Evolutionary conservation across 2,113 vertebrate species (phyloP).

Genomic region (Mus musculus): DNA sequence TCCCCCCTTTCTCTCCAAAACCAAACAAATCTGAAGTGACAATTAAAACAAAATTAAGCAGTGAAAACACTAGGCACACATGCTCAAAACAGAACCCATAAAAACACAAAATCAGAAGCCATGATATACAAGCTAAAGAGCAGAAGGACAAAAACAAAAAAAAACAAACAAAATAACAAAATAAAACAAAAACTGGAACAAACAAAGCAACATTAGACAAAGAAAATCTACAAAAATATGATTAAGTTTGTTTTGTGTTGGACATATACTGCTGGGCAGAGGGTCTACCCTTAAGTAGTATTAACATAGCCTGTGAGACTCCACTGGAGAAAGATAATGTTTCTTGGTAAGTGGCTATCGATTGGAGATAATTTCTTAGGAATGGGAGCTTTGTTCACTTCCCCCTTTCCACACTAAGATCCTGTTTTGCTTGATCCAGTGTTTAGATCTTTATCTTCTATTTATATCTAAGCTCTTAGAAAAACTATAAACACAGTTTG

Average conservation of each 20-base stretch:
- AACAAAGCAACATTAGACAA: background rate
- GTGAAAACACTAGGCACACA: background rate
- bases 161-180: background rate
- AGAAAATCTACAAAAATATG: background rate
- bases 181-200: background rate
- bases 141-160: background rate
- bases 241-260: background rate
- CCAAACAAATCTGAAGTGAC: background rate
- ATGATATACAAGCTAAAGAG: background rate
- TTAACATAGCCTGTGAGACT: too few relatives aligned
- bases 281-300: background rate
- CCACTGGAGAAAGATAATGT: background rate
- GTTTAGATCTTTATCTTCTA: background rate
- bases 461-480: constrained; percentile 44
- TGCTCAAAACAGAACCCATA: background rate
- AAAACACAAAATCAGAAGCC: background rate
- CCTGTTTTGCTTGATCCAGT: background rate
- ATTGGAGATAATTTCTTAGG: background rate
- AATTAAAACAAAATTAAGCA: background rate
- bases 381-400: background rate
- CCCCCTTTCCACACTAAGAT: background rate
- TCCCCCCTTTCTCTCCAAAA: background rate
- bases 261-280: background rate
- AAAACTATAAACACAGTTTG: background rate
- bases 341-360: background rate